Percentiles rank a stretch among this genome's conserved stretches.
Evolutionary conservation across 2,888 invertebrate species (phyloP).

Genomic region (Heliconius ethilla): DNA sequence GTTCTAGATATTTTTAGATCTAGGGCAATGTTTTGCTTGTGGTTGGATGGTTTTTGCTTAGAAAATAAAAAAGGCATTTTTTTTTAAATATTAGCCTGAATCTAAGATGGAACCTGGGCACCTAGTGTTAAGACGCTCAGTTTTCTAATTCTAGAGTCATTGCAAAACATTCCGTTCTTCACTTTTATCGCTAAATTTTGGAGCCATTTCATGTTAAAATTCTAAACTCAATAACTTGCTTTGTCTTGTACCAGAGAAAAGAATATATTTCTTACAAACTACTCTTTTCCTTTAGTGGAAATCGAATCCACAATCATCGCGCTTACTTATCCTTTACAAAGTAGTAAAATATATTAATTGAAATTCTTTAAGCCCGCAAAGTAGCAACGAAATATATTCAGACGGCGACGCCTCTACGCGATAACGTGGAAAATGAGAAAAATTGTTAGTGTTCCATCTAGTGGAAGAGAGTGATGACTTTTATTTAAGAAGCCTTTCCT

Average conservation of each 20-base stretch:
- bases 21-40: background rate
- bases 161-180: no score
- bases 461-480: constrained; percentile 39
- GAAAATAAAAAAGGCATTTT: no score
- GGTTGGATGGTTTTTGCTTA: background rate
- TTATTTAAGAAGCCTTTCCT: constrained; percentile 18
- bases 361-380: constrained; percentile 17
- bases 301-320: background rate
- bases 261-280: no score
- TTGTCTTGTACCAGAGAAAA: no score
- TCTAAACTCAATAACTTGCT: no score
- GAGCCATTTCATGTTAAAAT: no score
- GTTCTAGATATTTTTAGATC: constrained; percentile 5
- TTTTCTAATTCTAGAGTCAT: no score
- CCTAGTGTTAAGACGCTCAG: background rate
- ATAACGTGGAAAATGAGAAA: constrained; percentile 40
- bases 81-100: no score
- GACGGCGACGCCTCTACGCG: constrained; percentile 27
- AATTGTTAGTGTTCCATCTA: constrained; percentile 39
- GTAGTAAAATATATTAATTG: constrained; percentile 13
- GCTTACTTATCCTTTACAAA: background rate
- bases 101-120: background rate
- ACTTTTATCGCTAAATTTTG: no score
- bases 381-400: constrained; percentile 31
- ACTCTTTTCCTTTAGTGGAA: background rate